Base-by-base conservation (phyloP, 2,113 vertebrate species). In the Caranx melampygus region DNA sequence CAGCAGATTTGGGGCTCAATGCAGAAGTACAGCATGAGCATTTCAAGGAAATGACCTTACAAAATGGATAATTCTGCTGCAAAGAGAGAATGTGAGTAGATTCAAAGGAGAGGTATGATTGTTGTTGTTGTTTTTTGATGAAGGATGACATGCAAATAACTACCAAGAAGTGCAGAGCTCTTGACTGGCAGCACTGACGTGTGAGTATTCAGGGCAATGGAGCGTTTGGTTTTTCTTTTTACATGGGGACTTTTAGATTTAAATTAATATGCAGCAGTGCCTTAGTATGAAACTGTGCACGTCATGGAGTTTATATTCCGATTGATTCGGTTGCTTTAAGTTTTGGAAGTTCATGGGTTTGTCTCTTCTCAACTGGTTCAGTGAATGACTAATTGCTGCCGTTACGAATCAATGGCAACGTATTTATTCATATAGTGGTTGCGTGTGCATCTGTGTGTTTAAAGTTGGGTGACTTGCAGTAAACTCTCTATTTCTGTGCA, bases 11-110 rank as follows among this genome's bases (percentile, higher is more conserved):
- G 20, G n/a, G 6, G 44, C 59, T 75, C 20, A 87, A 87, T 91
- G 90, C 87, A 89, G 88, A 92, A 93, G 92, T 90, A 70, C 75
- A 61, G 31, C 2, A 2, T 18, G 52, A 2, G 47, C 52, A 18
- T 42, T 33, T 45, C 16, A 26, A 40, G 45, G 71, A 78, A 78
- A 72, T 55, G n/a, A 71, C 70, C 34, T 34, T 40, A 52, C 79
- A 61, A 40, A 55, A 33, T 45, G 73, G 75, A 71, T 21, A 37
- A 6, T 33, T 21, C 37, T n/a, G n/a, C 71, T 21, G 18, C 59
- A 62, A 12, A 33, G 33, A 16, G n/a, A 52, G 54, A 66, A 61
- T 2, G 75, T 78, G 80, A 91, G 88, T 70, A 59, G 37, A 45
- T 45, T 45, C 21, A 44, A 14, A 47, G 37, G 16, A 44, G 18